Conservation (phyloP, 1,140 invertebrate species). For the Nymphalis io region DNA sequence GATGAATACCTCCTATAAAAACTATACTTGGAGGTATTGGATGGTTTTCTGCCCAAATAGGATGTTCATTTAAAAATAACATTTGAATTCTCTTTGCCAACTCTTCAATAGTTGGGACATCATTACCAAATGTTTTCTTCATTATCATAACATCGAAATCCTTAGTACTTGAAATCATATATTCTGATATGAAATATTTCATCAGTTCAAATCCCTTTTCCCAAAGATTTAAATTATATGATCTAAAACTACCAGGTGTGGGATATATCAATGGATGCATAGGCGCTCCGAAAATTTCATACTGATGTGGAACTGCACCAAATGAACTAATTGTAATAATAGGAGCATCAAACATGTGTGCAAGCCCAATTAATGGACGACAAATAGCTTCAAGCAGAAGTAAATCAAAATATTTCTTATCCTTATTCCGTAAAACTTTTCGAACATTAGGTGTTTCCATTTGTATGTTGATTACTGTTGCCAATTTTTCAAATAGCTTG, state of each 20-base stretch:
- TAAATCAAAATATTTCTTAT: slow-evolving; percentile 36
- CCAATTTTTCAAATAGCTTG: slow-evolving; percentile 22
- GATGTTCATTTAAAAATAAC: slow-evolving; percentile 79
- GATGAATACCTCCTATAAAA: slow-evolving; percentile 77
- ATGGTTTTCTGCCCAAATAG: slow-evolving; percentile 62
- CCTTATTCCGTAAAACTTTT: slow-evolving; percentile 12
- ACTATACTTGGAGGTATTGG: slow-evolving; percentile 74
- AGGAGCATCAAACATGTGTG: slow-evolving; percentile 63
- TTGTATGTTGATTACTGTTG: slow-evolving; percentile 18
- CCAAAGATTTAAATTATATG: slow-evolving; percentile 39
- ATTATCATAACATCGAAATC: slow-evolving; percentile 32
- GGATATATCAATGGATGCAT: slow-evolving; percentile 50
- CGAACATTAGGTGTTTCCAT: slow-evolving; percentile 24
- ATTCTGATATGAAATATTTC: slow-evolving; percentile 26
- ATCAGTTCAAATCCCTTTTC: slow-evolving; percentile 51
- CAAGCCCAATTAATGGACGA: slow-evolving; percentile 46
- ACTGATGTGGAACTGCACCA: slow-evolving; percentile 32
- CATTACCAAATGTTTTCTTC: slow-evolving; percentile 58
- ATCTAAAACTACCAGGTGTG: slow-evolving; percentile 4
- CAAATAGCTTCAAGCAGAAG: slow-evolving; percentile 30
- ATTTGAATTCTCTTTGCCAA: slow-evolving; percentile 77
- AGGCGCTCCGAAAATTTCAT: slow-evolving; percentile 61
- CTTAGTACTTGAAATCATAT: slow-evolving; percentile 10
- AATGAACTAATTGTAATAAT: slow-evolving; percentile 61
- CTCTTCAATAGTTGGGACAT: slow-evolving; percentile 60